phyloP scores from a whole-genome alignment of 2,797 vertebrate species.

The Sebastes hubbsi region DNA sequence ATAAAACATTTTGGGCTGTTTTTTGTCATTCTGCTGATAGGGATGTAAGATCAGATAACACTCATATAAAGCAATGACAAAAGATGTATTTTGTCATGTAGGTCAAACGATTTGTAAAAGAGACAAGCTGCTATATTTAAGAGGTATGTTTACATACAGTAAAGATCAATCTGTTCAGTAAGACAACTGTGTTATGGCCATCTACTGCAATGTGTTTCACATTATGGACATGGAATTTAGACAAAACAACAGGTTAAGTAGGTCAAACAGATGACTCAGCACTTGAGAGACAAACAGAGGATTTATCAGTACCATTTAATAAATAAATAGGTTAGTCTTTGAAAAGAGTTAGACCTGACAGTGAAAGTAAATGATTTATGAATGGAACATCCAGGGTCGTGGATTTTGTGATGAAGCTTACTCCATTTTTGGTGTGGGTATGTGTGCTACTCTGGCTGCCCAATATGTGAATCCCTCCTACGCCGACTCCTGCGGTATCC shows the following conservation, averaged over 20 bases:
- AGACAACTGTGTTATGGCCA: not conserved
- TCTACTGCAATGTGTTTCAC: not conserved
- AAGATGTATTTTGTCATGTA: not conserved
- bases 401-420: constrained; percentile 23
- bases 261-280: constrained; percentile 16
- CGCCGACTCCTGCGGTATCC: constrained; percentile 68
- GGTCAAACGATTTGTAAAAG: not conserved
- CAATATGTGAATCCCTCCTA: constrained; percentile 64
- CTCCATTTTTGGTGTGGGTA: not conserved
- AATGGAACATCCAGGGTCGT: constrained; percentile 35
- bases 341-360: constrained; percentile 38
- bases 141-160: not conserved
- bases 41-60: not conserved
- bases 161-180: not conserved
- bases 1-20: not conserved
- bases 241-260: constrained; percentile 18
- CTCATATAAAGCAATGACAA: not conserved
- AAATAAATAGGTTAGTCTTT: constrained; percentile 26
- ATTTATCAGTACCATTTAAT: constrained; percentile 44
- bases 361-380: constrained; percentile 52
- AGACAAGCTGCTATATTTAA: not conserved
- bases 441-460: constrained; percentile 19
- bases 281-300: not conserved
- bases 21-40: not conserved
- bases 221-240: not conserved